Evolutionary conservation across 2,113 vertebrate genomes (phyloP).

Genomic region (Plecotus auritus): DNA sequence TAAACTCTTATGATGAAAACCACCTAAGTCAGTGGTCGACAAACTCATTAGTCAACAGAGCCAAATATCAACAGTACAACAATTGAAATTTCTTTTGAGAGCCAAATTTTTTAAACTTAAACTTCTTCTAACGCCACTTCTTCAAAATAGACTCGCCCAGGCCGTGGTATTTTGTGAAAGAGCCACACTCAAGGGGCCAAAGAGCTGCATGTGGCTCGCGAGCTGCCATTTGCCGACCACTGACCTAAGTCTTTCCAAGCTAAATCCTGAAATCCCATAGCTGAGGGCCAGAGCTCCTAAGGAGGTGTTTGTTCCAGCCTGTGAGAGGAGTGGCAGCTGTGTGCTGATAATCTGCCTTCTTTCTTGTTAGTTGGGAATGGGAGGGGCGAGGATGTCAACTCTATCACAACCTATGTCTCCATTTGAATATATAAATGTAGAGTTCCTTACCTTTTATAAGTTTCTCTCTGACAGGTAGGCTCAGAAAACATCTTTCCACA

Average conservation of each 20-base stretch:
- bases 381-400: constrained; percentile 70
- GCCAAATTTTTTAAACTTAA: no score
- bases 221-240: no score
- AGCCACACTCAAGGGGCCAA: no score
- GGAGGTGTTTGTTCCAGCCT: constrained; percentile 65
- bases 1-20: constrained; percentile 68
- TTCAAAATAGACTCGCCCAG: no score
- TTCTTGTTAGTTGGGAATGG: constrained; percentile 75
- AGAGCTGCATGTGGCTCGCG: no score
- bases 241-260: neutral
- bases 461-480: constrained; percentile 86
- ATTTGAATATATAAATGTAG: constrained; percentile 87
- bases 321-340: constrained; percentile 59
- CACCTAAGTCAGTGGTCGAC: neutral
- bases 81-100: no score
- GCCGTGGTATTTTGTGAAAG: no score
- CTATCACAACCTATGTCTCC: constrained; percentile 79
- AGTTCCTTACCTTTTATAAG: constrained; percentile 79
- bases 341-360: constrained; percentile 61
- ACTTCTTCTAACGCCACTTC: no score
- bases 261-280: constrained; percentile 42
- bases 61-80: no score
- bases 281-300: constrained; percentile 60
- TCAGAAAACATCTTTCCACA: constrained; percentile 87
- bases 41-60: no score